Base-by-base conservation (phyloP, 2,888 invertebrate genomes). In the Epinotia nisella region DNA sequence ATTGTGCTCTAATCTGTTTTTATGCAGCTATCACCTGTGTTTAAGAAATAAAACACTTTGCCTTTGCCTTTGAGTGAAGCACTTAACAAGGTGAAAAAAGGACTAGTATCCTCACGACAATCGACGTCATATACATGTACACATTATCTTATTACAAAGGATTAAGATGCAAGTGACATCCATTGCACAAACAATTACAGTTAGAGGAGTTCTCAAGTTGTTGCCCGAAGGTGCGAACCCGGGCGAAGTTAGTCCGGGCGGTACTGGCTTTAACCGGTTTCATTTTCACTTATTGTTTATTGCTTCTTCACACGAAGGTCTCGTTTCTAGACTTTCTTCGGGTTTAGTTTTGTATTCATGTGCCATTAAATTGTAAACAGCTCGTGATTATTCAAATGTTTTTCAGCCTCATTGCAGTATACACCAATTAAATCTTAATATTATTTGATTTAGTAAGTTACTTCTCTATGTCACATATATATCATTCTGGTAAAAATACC, bases 211-310 rank as follows among this genome's bases (percentile, higher is more conserved):
- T 65, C n/a, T 13, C 17, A 64, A 64, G 51, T 19, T 35, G 24
- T 9, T 7, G 29, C 70, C 24, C 58, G 49, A 51, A 70, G 64
- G 59, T 60, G 68, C 51, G 59, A 51, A 60, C 21, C 58, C n/a
- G n/a, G 41, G 45, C 21, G 19, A 68, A 70, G 58, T 70, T 70
- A 19, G n/a, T 15, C 15, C 53, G 39, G n/a, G 39, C 35, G 21
- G 68, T 35, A 59, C 39, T 59, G 24, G 51, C 58, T 71, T 49
- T 64, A 70, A 65, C 64, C 59, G 51, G 17, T 56, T 70, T n/a
- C 64, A 62, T 58, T 58, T 58, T 61, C 39, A 61, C 61, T 69
- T 24, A 17, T 68, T 17, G 24, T 45, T 56, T 13, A 61, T 61
- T 45, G 41, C 35, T 35, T 9, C 35, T 41, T 61, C 21, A 11